Base-by-base conservation (phyloP, 2,113 vertebrate species). In the Pomatostomus ruficeps region DNA sequence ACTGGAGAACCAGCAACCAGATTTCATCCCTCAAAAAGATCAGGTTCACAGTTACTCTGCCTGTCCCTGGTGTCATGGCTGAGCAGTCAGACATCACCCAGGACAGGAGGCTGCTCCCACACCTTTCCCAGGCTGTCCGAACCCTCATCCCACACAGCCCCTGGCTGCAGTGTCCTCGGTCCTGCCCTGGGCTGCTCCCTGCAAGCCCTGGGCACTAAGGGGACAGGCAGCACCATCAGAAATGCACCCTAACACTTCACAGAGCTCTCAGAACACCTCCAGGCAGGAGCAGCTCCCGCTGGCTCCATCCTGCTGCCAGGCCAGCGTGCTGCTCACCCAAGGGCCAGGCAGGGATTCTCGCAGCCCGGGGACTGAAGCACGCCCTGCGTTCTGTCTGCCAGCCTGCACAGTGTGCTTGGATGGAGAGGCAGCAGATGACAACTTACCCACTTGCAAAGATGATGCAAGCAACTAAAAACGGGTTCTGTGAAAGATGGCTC, bases 141-240 rank as follows among this genome's bases (percentile, higher is more conserved):
- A 48, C 9, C 29, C 36, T 31, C 54, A 18, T 8, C 7, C 29
- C 49, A 33, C 23, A 46, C 22, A 58, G 12, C 25, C 11, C 12
- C 11, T 25, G 0, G 3, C 45, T 58, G 25, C 4, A 23, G 28
- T 3, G n/a, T 5, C 82, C 29, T 19, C 23, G n/a, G 26, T 36
- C 31, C 54, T 68, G 46, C 14, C 33, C 3, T 1, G 29, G 55
- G 26, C 61, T 76, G 83, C 58, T n/a, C 62, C 38, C 51, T 29
- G 51, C 59, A 68, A 38, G 55, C 48, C 31, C 33, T 6, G 25
- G 0, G 5, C 11, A 17, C 12, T 46, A 25, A n/a, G 0, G 1
- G n/a, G 16, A 31, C 40, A 11, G 43, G 4, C 29, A 61, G 12
- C 3, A 66, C 42, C 14, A 19, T 15, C 75, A 40, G 3, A 78